Percentiles rank a stretch among this genome's conserved stretches.
Conservation (phyloP, 2,888 invertebrate species). For the Polyommatus icarus region DNA sequence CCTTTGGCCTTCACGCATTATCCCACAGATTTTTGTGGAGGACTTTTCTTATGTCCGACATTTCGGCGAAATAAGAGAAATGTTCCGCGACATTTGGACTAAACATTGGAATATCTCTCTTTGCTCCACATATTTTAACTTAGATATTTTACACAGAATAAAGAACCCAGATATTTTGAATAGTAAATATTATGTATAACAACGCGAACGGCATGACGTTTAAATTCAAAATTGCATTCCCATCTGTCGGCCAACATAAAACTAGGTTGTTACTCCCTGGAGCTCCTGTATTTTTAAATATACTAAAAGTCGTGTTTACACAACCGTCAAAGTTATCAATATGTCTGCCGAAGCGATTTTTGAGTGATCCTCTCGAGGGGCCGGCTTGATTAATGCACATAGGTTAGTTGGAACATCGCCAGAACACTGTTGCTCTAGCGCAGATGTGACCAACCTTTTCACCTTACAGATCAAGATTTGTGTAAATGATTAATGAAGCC, state of each 20-base stretch:
- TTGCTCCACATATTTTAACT: no score
- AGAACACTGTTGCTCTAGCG: conserved; percentile 49
- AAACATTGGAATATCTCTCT: no score
- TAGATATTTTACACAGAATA: no score
- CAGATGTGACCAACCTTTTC: conserved; percentile 30
- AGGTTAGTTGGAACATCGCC: conserved; percentile 46
- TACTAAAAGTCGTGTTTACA: conserved; percentile 57
- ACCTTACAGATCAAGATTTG: conserved; percentile 22
- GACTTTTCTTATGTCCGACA: no score
- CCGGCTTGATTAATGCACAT: conserved; percentile 54
- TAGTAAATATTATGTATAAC: no score
- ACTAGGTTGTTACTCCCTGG: neutral
- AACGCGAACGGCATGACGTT: neutral
- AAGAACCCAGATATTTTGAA: no score
- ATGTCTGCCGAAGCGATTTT: conserved; percentile 55
- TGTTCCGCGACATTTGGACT: no score
- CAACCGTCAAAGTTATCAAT: conserved; percentile 60
- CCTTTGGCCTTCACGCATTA: no score
- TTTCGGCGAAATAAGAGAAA: no score
- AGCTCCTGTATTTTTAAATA: conserved; percentile 35
- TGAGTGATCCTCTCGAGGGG: conserved; percentile 57
- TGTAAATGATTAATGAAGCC: conserved; percentile 9
- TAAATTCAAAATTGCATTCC: neutral
- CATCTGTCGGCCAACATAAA: neutral
- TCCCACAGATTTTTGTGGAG: neutral